Evolutionary conservation across 2,113 vertebrate species (phyloP), one percentile per base, ranked within the genome.

Genomic region (Sorex fumeus): DNA sequence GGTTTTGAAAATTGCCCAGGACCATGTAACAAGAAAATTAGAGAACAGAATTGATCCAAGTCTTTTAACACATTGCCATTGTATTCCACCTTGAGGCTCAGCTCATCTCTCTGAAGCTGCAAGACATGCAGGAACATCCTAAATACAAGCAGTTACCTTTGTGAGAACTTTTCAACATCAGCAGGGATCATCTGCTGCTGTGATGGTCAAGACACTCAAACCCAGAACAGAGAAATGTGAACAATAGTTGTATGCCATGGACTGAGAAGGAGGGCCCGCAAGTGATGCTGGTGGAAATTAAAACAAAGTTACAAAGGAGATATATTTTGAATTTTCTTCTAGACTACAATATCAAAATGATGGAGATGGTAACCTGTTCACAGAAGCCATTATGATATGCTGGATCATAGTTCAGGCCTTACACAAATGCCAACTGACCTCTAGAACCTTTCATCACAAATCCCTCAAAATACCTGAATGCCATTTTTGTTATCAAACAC

Each of bases 341-440:
- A 76, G 32, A 47, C 27, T 45, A 2, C 80, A 67, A 78, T 27
- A 28, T n/a, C 43, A 60, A 74, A 40, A n/a, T 62, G 72, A 69
- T 10, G 34, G 10, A 10, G n/a, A 50, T 60, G 19, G n/a, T 11
- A 84, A 23, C 23, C 13, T 77, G 3, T 88, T 86, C 43, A 87
- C 28, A 82, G 28, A 69, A 82, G n/a, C 30, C 47, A 43, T 84
- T 92, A 43, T 74, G 79, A 93, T 69, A 90, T 70, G 15, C 34
- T 88, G 80, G 18, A 30, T 88, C 90, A 4, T 40, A 64, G 77
- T 30, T 32, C 34, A 53, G 57, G 36, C 3, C 10, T 90, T 69
- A 15, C 0, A 80, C 6, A 88, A 79, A 75, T 71, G 25, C 91
- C 7, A 83, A 27, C 27, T 60, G 66, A 25, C 13, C 23, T 18